Percentiles rank a stretch among this genome's conserved stretches.
Conservation (phyloP, 2,888 invertebrate species). For the Panopea generosa region DNA sequence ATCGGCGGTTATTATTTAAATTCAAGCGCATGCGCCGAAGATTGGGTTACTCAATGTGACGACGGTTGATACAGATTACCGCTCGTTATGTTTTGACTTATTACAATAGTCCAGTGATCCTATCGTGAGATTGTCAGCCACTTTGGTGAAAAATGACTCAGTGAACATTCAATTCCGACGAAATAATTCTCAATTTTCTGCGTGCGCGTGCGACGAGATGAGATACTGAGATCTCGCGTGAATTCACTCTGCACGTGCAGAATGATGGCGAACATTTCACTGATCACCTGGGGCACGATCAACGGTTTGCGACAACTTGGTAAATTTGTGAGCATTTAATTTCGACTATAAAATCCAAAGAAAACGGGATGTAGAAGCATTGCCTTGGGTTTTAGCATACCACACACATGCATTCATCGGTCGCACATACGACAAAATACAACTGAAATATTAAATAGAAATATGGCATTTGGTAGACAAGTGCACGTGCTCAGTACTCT, state of each 20-base stretch:
- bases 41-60: slow-evolving; percentile 51
- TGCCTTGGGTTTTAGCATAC: too few relatives aligned
- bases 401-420: too few relatives aligned
- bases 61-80: slow-evolving; percentile 21
- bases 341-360: too few relatives aligned
- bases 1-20: slow-evolving; percentile 41
- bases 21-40: slow-evolving; percentile 41
- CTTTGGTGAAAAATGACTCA: slow-evolving; percentile 53
- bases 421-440: too few relatives aligned
- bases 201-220: slow-evolving; percentile 52
- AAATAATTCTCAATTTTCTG: slow-evolving; percentile 42
- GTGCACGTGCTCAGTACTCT: too few relatives aligned
- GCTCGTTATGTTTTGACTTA: slow-evolving; percentile 61
- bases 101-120: slow-evolving; percentile 43
- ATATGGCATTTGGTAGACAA: too few relatives aligned
- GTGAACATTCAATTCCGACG: slow-evolving; percentile 29
- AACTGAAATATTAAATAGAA: too few relatives aligned
- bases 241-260: slow-evolving; percentile 45
- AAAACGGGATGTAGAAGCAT: too few relatives aligned
- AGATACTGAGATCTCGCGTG: slow-evolving; percentile 54
- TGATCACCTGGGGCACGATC: slow-evolving; percentile 37
- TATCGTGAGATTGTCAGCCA: slow-evolving; percentile 50
- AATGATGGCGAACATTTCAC: slow-evolving; percentile 34
- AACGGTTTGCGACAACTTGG: too few relatives aligned
- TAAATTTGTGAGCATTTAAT: too few relatives aligned